Evolutionary conservation across 2,113 vertebrate species (phyloP).

Genomic region (Poicephalus gulielmi): DNA sequence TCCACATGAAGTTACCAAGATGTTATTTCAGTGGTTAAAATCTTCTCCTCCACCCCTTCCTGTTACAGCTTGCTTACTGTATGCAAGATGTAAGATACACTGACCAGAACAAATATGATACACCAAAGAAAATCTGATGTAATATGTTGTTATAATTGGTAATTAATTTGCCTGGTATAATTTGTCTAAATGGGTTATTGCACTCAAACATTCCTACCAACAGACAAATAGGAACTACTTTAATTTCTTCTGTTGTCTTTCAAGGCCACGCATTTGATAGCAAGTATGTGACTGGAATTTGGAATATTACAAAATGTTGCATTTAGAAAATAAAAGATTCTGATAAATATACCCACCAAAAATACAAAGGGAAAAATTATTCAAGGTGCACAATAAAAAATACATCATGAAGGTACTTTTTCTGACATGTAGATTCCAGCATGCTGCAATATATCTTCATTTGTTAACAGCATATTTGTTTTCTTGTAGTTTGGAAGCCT

Average conservation of each 20-base stretch:
- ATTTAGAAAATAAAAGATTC: not conserved
- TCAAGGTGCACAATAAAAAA: not conserved
- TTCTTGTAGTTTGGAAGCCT: conserved; percentile 89
- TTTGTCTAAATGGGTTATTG: not conserved
- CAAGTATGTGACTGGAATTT: not conserved
- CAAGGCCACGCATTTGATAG: not conserved
- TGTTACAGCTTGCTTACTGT: not conserved
- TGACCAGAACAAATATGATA: not conserved
- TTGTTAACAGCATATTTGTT: conserved; percentile 11
- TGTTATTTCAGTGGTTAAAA: not conserved
- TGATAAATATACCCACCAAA: not conserved
- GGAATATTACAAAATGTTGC: not conserved
- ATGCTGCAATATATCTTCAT: not conserved
- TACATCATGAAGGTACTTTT: not conserved
- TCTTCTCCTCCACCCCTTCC: rapidly evolving
- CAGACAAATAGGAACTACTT: not conserved
- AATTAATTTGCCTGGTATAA: not conserved
- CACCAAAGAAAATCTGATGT: not conserved
- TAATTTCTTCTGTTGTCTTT: not conserved
- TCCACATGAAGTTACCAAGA: not conserved
- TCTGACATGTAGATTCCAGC: not conserved
- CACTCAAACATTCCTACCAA: not conserved
- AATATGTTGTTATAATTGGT: not conserved
- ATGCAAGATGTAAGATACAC: not conserved
- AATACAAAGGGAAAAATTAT: not conserved